A percentile compares a stretch with the other conserved stretches of the same genome.
Evolutionary conservation across 2,888 invertebrate species (phyloP).

Genomic region (Candidula unifasciata): DNA sequence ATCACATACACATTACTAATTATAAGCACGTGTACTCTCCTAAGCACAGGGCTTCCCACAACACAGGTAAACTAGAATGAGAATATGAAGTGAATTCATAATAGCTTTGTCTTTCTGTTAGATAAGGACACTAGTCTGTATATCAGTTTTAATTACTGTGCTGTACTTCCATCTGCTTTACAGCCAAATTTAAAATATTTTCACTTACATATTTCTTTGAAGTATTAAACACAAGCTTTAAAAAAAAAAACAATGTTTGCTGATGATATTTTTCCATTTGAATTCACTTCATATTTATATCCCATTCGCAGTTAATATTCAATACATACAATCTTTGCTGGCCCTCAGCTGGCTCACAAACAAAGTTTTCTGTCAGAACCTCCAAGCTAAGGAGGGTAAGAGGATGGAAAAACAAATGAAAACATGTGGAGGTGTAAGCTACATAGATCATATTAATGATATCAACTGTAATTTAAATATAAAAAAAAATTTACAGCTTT

Average conservation of each 20-base stretch:
- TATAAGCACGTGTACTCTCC: no score
- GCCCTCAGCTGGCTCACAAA: constrained; percentile 58
- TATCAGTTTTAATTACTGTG: neutral
- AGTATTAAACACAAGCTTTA: neutral
- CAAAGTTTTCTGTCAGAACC: constrained; percentile 60
- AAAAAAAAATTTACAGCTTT: no score
- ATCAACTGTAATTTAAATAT: no score
- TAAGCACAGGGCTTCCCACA: constrained; percentile 6
- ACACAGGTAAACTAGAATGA: neutral
- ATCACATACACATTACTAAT: neutral
- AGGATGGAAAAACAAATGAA: constrained; percentile 6
- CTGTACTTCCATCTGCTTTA: neutral
- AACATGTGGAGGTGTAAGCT: constrained; percentile 14
- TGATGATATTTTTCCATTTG: neutral
- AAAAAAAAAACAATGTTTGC: no score
- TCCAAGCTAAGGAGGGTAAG: constrained; percentile 56
- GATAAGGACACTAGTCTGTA: no score
- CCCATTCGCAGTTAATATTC: constrained; percentile 15
- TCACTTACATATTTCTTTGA: no score
- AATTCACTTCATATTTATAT: constrained; percentile 40
- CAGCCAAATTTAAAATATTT: neutral
- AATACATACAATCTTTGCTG: constrained; percentile 60
- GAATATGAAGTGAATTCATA: constrained; percentile 35
- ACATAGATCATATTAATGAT: neutral
- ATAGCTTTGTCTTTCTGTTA: neutral